Base-by-base conservation (phyloP, 1,140 invertebrate genomes). In the Pseudomyrmex gracilis region DNA sequence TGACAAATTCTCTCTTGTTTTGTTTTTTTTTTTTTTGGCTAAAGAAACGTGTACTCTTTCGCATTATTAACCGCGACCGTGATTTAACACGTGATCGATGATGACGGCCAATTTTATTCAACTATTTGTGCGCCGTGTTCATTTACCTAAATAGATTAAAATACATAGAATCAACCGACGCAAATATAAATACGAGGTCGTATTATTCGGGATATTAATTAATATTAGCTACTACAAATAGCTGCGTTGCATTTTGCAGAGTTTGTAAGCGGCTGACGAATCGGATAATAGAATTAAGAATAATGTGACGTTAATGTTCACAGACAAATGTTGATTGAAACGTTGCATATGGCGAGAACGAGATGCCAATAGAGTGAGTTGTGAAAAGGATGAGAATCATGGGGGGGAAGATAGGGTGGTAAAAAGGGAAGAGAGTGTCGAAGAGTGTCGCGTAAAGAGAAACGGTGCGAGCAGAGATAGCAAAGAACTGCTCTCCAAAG, bases 121-220 rank as follows among this genome's bases (percentile, higher is more conserved):
- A 7, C 5, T 53, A 66, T 66, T 43, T 51, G 17, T 53, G 51
- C 45, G 20, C 57, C 57, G 43, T 73, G 43, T 71, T 53, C 51
- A 15, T 77, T 66, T 43, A 77, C 47, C 13, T n/a, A 45, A 77
- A 77, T 43, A 76, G n/a, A 7, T 66, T 10, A 13, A 64, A 76
- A 77, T 43, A 76, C n/a, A 7, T 66, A 43, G n/a, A 64, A 76
- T 53, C 13, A n/a, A 34, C 7, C 47, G 9, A 0, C 45, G 22
- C 45, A 22, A 13, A 63, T 74, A n/a, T n/a, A 34, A 43, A 67
- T 45, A 17, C 4, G 7, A 15, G 15, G 51, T 76, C 45, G 15
- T 67, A 67, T 64, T 76, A 53, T 53, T 61, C 13, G 49, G 34
- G 17, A n/a, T 45, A 34, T 34, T 34, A 34, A 34, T 34, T 34